These are phyloP conservation scores for Pteria penguin DNA, from an alignment of 2,888 invertebrate genomes.

Conservation along the genomic window DNA sequence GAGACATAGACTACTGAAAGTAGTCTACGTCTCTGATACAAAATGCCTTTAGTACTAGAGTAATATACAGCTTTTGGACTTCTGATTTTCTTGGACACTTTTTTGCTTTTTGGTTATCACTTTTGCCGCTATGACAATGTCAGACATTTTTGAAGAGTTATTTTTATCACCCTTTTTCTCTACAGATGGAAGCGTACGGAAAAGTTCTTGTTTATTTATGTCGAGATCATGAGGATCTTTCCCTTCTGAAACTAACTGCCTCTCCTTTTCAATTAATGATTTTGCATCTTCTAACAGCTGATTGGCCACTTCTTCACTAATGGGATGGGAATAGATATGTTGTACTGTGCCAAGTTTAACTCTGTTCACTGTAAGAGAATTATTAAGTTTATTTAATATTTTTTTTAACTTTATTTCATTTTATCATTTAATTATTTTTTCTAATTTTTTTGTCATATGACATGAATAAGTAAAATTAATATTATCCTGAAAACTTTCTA, in stretches of 20 bases:
- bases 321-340: conserved; percentile 62
- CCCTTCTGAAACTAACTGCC: conserved; percentile 48
- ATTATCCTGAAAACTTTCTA: too few relatives aligned
- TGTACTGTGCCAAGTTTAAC: conserved; percentile 66
- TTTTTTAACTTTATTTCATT: too few relatives aligned
- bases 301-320: conserved; percentile 52
- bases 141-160: conserved; percentile 3
- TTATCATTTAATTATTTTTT: too few relatives aligned
- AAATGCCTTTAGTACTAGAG: too few relatives aligned
- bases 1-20: too few relatives aligned
- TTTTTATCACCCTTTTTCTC: conserved; percentile 8
- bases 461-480: too few relatives aligned
- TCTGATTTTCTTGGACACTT: background rate
- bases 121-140: conserved; percentile 14
- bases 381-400: too few relatives aligned
- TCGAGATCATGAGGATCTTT: conserved; percentile 54
- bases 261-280: conserved; percentile 55
- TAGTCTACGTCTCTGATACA: too few relatives aligned
- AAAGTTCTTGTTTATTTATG: conserved; percentile 49
- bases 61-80: background rate
- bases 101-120: conserved; percentile 15
- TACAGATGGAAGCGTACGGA: conserved; percentile 51
- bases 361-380: conserved; percentile 67
- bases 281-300: conserved; percentile 58
- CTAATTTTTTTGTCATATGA: too few relatives aligned